phyloP scores from a whole-genome alignment of 2,888 invertebrate genomes.

The Cephus runcator region DNA sequence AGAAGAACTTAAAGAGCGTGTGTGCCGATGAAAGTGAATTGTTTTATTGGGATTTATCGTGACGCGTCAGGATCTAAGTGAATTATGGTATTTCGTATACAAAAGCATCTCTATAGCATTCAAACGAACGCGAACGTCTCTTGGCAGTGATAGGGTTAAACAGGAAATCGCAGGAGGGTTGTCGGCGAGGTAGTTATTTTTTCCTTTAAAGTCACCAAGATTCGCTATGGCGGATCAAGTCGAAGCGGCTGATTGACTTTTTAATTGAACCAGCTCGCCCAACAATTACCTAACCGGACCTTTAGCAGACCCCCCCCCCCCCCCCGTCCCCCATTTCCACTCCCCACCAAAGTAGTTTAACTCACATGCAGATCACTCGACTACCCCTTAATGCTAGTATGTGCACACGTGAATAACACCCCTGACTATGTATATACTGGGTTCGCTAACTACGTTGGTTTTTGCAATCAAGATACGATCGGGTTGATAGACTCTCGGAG shows the following conservation, averaged over 20 bases:
- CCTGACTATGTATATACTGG: constrained; percentile 23
- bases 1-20: neutral
- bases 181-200: neutral
- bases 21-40: neutral
- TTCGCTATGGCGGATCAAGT: neutral
- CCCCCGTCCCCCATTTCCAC: constrained; percentile 20
- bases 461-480: constrained; percentile 44
- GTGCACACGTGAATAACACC: neutral
- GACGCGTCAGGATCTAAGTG: neutral
- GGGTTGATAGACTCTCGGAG: constrained; percentile 18
- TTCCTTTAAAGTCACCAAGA: neutral
- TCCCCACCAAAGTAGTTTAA: constrained; percentile 14
- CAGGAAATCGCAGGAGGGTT: neutral
- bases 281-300: constrained; percentile 50
- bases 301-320: constrained; percentile 24
- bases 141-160: neutral
- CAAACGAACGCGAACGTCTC: neutral
- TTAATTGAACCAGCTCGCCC: constrained; percentile 59
- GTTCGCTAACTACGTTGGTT: constrained; percentile 35
- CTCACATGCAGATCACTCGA: constrained; percentile 10
- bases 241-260: constrained; percentile 59
- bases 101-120: neutral
- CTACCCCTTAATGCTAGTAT: constrained; percentile 1
- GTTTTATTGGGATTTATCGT: neutral
- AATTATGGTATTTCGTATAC: neutral